Evolutionary conservation across 2,888 invertebrate genomes (phyloP).

Genomic region (Saturnia pavonia): DNA sequence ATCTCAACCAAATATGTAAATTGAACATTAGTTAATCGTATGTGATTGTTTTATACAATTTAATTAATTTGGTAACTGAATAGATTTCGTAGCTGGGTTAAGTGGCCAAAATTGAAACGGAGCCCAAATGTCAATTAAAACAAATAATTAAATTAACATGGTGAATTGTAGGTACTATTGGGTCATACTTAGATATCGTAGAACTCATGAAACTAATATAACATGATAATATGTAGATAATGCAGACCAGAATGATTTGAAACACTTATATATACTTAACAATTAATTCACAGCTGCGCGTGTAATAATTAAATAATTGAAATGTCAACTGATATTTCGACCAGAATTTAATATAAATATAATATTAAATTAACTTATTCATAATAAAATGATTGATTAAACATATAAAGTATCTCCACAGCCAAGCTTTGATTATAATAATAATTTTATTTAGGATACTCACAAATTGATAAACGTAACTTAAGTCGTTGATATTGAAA

Average conservation of each 20-base stretch:
- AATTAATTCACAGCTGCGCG: conserved; percentile 7
- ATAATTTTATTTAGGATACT: neutral
- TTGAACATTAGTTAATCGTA: too few relatives aligned
- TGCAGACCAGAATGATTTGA: neutral
- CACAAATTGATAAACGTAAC: neutral
- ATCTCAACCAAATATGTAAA: too few relatives aligned
- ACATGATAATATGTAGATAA: neutral
- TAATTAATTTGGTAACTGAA: too few relatives aligned
- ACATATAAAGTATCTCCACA: neutral
- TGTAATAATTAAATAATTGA: neutral
- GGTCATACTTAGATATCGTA: too few relatives aligned
- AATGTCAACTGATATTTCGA: neutral
- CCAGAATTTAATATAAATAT: neutral
- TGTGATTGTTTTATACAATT: too few relatives aligned
- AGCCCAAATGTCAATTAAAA: too few relatives aligned
- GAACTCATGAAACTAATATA: neutral
- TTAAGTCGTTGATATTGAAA: neutral
- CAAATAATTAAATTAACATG: too few relatives aligned
- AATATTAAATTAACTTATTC: neutral
- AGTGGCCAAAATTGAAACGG: too few relatives aligned
- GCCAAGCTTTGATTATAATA: conserved; percentile 12
- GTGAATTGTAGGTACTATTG: too few relatives aligned
- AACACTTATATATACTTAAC: neutral
- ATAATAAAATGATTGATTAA: neutral
- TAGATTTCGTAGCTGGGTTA: too few relatives aligned